These are phyloP conservation scores for Lycaena phlaeas DNA, from an alignment of 2,888 invertebrate species.

Conservation along the genomic window DNA sequence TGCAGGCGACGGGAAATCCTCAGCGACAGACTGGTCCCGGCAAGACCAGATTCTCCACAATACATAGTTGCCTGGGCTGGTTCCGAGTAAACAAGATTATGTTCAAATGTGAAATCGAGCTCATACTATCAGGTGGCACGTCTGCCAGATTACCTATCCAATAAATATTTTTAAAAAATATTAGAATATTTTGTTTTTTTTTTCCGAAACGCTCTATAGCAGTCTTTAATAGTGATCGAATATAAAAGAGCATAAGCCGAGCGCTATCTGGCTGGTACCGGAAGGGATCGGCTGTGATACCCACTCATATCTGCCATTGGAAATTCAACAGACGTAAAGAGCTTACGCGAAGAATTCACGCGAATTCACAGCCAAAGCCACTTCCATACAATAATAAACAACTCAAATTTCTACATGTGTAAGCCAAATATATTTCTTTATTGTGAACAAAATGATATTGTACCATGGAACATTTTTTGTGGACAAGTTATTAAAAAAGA, in stretches of 20 bases:
- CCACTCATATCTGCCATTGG: background rate
- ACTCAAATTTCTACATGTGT: background rate
- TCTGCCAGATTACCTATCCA: too few relatives aligned
- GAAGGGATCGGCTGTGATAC: slow-evolving; percentile 4
- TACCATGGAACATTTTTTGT: too few relatives aligned
- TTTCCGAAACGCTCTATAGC: background rate
- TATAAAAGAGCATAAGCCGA: background rate
- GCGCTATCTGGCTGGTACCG: slow-evolving; percentile 1
- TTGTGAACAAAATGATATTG: background rate
- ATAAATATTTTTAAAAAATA: too few relatives aligned
- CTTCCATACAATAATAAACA: slow-evolving; percentile 7
- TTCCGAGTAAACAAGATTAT: too few relatives aligned
- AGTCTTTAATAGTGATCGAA: background rate
- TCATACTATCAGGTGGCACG: too few relatives aligned
- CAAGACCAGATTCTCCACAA: too few relatives aligned
- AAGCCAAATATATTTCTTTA: background rate
- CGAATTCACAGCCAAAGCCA: slow-evolving; percentile 5
- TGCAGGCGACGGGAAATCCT: too few relatives aligned
- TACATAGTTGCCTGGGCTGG: too few relatives aligned
- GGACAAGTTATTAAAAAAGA: too few relatives aligned
- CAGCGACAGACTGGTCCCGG: too few relatives aligned
- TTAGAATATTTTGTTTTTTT: too few relatives aligned
- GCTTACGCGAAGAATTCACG: slow-evolving; percentile 6
- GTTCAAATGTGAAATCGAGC: too few relatives aligned
- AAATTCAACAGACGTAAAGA: slow-evolving; percentile 3